A percentile compares a stretch with the other conserved stretches of the same genome.
Evolutionary conservation across 2,797 vertebrate species (phyloP).

Genomic region (Halcyon chelicuti): DNA sequence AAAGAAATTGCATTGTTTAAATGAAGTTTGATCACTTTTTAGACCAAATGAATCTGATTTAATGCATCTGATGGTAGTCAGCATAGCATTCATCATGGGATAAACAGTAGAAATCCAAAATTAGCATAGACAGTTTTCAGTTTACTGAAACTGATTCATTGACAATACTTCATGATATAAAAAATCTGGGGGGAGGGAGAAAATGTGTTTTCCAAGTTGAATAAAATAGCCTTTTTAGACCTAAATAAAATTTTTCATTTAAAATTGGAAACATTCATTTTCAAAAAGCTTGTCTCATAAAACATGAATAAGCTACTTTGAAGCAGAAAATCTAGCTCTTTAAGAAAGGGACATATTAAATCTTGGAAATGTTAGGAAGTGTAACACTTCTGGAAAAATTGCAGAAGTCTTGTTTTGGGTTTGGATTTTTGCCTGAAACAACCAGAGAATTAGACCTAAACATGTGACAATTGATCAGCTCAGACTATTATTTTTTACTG

Average conservation of each 20-base stretch:
- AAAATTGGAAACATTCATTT: not conserved
- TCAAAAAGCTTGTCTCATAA: not conserved
- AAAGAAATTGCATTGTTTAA: not conserved
- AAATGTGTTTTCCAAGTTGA: not conserved
- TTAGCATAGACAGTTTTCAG: not conserved
- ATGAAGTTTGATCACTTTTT: conserved; percentile 6
- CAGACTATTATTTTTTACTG: not conserved
- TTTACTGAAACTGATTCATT: not conserved
- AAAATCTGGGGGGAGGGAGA: fast-evolving
- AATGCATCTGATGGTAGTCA: not conserved
- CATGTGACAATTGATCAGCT: not conserved
- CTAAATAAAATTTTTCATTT: not conserved
- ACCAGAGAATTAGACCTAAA: not conserved
- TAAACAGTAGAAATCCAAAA: not conserved
- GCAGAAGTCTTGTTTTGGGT: not conserved
- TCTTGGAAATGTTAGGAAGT: not conserved
- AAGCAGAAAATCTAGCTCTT: not conserved
- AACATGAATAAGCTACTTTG: not conserved
- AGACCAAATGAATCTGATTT: not conserved
- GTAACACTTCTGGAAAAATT: not conserved
- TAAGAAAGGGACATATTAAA: not conserved
- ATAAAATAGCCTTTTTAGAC: not conserved
- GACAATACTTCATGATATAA: not conserved
- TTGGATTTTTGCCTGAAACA: not conserved
- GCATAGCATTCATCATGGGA: not conserved